Base-by-base conservation (phyloP, 2,888 invertebrate species). In the Rambutsinella grinnellia region DNA sequence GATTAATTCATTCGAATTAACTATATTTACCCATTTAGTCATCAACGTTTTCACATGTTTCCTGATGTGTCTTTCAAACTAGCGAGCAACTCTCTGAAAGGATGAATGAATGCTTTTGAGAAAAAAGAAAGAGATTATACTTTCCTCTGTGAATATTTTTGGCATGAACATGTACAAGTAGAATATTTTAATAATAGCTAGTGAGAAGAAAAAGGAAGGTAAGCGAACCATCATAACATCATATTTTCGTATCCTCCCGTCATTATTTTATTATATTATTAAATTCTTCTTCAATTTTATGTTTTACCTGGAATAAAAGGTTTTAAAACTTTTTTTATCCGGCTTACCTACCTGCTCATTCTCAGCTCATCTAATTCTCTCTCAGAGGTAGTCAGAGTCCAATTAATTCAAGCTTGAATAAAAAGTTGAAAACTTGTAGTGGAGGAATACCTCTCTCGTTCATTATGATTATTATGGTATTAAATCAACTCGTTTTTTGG, bases 391-490 rank as follows among this genome's bases (percentile, higher is more conserved):
- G 36, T 36, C n/a, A 36, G 13, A 36, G 36, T 36, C 60, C 60
- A 60, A 60, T 60, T 60, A 60, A 60, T 44, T 36, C 21, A 46
- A 60, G 60, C 54, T 56, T 56, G 23, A 36, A 36, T 36, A 36
- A 36, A 36, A 36, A 36, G 36, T 5, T 5, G 36, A 13, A 8
- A 36, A 13, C 36, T 36, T 5, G 36, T 36, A 36, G 36, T 13
- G 13, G 36, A 5, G 13, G 13, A 36, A 36, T 36, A 36, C 36
- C 36, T 36, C 13, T 23, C 63, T 63, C 63, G 63, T 63, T 63
- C 63, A 51, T 63, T 63, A 63, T 63, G 63, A 63, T 51, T 63
- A 63, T 63, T 63, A 63, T 63, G 63, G 63, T 53, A 63, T 63
- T 63, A 63, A 63, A 63, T 63, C 63, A 63, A 63, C 63, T 36